Evolutionary conservation across 2,888 invertebrate genomes (phyloP).

Genomic region (Melieria omissa): DNA sequence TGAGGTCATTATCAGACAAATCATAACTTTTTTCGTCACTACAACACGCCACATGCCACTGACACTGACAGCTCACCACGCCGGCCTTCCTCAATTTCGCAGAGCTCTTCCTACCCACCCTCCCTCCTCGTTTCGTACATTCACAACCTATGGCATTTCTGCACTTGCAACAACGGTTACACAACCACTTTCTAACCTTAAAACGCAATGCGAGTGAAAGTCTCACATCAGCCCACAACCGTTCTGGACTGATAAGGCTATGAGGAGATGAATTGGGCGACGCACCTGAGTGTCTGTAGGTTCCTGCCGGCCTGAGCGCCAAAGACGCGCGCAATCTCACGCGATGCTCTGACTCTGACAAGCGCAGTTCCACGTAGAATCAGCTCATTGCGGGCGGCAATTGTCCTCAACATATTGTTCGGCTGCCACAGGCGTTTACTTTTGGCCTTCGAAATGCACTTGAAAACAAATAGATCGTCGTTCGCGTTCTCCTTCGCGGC

Average conservation of each 20-base stretch:
- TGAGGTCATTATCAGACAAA: too few species aligned
- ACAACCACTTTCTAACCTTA: constrained; percentile 67
- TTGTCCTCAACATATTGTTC: constrained; percentile 78
- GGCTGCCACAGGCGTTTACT: background rate
- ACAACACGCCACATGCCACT: background rate
- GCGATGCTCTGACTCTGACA: constrained; percentile 67
- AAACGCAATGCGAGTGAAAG: constrained; percentile 40
- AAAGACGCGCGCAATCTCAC: constrained; percentile 56
- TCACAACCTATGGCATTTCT: too few species aligned
- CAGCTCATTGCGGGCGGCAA: constrained; percentile 76
- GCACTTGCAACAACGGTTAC: constrained; percentile 50
- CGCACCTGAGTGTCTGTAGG: constrained; percentile 57
- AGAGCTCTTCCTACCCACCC: background rate
- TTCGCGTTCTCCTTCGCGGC: background rate
- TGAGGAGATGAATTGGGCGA: constrained; percentile 20
- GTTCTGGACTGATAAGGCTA: background rate
- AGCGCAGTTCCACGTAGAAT: constrained; percentile 73
- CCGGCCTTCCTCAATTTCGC: background rate
- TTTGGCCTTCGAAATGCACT: background rate
- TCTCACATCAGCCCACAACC: background rate
- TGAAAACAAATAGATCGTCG: background rate
- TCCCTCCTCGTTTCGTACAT: too few species aligned
- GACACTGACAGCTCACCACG: background rate
- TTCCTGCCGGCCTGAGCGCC: constrained; percentile 51
- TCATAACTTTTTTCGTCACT: too few species aligned